Base-by-base conservation (phyloP, 2,888 invertebrate genomes). In the Diaphora mendica region DNA sequence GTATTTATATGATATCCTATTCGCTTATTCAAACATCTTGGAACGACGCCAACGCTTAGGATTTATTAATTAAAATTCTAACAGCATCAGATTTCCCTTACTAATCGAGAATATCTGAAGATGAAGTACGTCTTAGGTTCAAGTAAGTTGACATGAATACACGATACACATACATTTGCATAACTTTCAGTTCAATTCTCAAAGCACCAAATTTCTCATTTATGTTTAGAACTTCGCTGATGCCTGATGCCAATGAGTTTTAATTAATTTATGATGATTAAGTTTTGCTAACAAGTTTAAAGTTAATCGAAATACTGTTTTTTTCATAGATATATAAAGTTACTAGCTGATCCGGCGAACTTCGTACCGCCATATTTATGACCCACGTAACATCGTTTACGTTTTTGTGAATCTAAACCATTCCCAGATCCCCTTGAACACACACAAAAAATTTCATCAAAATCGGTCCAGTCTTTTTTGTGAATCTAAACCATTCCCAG, bases 51-150 rank as follows among this genome's bases (percentile, higher is more conserved):
- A 70, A 26, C 70, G 23, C 71, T 81, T 64, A 73, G 75, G 26
- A 75, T 80, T 59, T 73, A 75, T 81, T 82, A 79, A 87, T 86
- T 85, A 79, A 83, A 79, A 82, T 86, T 85, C 77, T 81, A 81
- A 85, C 80, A 69, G 79, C 77, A 77, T 67, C 75, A 74, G 79
- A 81, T 85, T 86, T 82, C 79, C 78, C 78, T 80, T 78, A 75
- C 72, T 82, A 77, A 75, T 77, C 74, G 59, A 71, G 77, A 82
- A 83, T 87, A 84, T 86, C 81, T 82, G 82, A 76, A 82, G 80
- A 79, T 74, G 74, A 75, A 72, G 72, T 67, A 72, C n/a, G 75
- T 68, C 59, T 33, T 64, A 68, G 68, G 71, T 74, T 73, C 44
- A 59, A 72, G 64, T 68, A 59, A 79, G 67, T 64, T 70, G 65